These are phyloP conservation scores for Pelosia muscerda DNA, from an alignment of 2,888 invertebrate genomes.

Conservation along the genomic window DNA sequence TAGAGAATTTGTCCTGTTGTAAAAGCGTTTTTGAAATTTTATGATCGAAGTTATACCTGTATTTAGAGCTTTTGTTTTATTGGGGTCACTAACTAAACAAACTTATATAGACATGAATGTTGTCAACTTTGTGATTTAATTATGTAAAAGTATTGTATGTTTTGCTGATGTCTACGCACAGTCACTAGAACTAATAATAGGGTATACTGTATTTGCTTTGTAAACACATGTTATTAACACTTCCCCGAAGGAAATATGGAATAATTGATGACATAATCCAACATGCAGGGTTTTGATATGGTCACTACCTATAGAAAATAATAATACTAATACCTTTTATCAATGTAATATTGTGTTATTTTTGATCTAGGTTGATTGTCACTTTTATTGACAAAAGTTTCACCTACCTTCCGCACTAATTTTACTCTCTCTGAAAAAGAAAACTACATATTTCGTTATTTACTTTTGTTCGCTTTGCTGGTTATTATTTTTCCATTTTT, in stretches of 20 bases:
- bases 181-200: too few species aligned
- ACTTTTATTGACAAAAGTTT: not conserved
- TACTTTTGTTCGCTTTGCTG: not conserved
- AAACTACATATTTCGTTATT: not conserved
- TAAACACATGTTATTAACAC: too few species aligned
- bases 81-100: not conserved
- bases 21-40: slow-evolving; percentile 1
- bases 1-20: not conserved
- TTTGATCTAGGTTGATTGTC: not conserved
- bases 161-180: not conserved
- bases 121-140: not conserved
- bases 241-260: too few species aligned
- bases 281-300: too few species aligned
- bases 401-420: not conserved
- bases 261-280: too few species aligned
- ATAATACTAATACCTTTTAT: too few species aligned
- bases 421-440: not conserved
- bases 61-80: not conserved
- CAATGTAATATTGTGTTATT: not conserved
- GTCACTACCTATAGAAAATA: too few species aligned
- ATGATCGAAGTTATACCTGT: not conserved
- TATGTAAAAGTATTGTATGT: too few species aligned
- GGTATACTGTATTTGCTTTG: too few species aligned
- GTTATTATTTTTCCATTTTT: not conserved
- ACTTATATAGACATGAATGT: not conserved